Evolutionary conservation across 2,888 invertebrate species (phyloP).

Genomic region (Zygaena filipendulae): DNA sequence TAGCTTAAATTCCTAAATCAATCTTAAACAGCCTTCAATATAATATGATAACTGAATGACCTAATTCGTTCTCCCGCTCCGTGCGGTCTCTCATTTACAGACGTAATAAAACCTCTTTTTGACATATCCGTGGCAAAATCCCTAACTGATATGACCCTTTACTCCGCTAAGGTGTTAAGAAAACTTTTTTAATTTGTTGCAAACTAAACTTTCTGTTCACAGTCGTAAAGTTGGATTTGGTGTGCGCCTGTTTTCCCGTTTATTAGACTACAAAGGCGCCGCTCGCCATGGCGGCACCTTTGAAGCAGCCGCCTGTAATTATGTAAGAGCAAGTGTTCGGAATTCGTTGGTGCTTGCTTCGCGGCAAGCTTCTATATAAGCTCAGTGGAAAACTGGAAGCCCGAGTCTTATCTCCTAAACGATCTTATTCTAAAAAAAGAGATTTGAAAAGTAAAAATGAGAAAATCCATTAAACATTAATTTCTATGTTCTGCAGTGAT

Average conservation of each 20-base stretch:
- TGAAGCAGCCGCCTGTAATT: conserved; percentile 57
- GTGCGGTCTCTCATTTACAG: conserved; percentile 61
- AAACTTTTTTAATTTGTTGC: conserved; percentile 18
- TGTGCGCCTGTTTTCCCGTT: conserved; percentile 30
- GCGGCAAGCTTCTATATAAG: background rate
- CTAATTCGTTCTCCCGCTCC: conserved; percentile 39
- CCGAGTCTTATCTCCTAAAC: too few species aligned
- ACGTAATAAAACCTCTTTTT: conserved; percentile 66
- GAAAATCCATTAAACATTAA: too few species aligned
- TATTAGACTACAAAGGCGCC: conserved; percentile 63
- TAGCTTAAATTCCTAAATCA: conserved; percentile 26
- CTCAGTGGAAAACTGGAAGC: background rate
- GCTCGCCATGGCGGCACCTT: conserved; percentile 50
- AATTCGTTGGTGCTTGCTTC: conserved; percentile 25
- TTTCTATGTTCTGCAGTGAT: too few species aligned
- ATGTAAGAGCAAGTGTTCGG: conserved; percentile 41
- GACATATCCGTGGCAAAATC: conserved; percentile 70
- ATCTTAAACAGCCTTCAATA: conserved; percentile 22
- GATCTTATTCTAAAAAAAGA: too few species aligned
- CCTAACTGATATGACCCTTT: conserved; percentile 64
- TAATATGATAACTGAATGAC: conserved; percentile 37
- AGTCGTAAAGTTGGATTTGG: conserved; percentile 16
- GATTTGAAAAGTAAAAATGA: too few species aligned
- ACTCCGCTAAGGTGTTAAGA: conserved; percentile 63
- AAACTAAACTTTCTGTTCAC: conserved; percentile 16